Conservation (phyloP, 2,797 vertebrate genomes). For the Sebastes nivosus region DNA sequence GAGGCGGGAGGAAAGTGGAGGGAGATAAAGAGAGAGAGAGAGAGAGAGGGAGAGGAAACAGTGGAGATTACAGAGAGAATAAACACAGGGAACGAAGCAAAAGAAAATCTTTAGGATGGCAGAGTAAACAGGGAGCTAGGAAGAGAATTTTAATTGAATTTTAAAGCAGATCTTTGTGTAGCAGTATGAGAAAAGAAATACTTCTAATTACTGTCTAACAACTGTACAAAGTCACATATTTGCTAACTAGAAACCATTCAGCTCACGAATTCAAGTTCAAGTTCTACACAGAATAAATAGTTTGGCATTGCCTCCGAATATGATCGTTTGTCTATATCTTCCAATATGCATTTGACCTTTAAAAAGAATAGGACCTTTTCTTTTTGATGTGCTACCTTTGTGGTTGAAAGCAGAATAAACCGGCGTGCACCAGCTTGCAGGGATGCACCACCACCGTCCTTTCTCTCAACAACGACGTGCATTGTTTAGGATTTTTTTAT, state of each 20-base stretch:
- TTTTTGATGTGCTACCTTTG: background rate
- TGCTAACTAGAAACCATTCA: background rate
- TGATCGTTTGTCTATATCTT: background rate
- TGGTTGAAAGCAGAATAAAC: background rate
- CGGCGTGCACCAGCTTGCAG: background rate
- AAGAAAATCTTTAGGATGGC: background rate
- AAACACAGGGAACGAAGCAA: slow-evolving; percentile 33
- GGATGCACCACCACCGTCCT: background rate
- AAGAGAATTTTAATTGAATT: background rate
- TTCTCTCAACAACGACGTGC: background rate
- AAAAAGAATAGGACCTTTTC: background rate
- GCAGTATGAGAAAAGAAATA: background rate
- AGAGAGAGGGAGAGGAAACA: slow-evolving; percentile 51
- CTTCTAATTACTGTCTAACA: no score
- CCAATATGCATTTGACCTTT: background rate
- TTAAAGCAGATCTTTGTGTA: background rate
- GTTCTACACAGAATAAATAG: background rate
- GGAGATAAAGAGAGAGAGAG: slow-evolving; percentile 5
- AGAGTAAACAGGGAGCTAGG: background rate
- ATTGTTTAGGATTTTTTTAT: background rate
- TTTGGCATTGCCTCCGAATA: background rate
- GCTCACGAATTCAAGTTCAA: background rate
- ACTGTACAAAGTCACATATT: background rate
- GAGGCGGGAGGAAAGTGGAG: background rate
- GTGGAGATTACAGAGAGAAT: slow-evolving; percentile 53